Conservation (phyloP, 2,113 vertebrate species). For the Tylochromis polylepis region DNA sequence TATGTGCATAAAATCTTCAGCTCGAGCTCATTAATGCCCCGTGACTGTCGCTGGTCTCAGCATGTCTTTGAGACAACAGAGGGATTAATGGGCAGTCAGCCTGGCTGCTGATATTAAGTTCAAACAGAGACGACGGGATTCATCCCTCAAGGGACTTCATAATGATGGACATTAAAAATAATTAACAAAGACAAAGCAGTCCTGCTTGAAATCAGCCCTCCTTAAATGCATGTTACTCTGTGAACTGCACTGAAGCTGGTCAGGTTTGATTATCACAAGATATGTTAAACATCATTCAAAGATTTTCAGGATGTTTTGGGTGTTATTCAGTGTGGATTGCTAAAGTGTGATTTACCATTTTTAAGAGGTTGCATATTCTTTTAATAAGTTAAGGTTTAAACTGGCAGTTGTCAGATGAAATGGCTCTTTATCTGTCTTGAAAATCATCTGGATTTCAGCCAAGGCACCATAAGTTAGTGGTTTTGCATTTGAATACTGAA, state of each 20-base stretch:
- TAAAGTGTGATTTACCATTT: neutral
- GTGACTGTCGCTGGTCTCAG: conserved; percentile 23
- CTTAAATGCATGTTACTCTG: conserved; percentile 15
- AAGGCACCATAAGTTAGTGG: neutral
- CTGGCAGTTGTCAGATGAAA: neutral
- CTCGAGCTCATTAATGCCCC: conserved; percentile 33
- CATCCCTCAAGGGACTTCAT: conserved; percentile 34
- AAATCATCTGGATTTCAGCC: neutral
- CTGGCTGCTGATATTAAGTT: conserved; percentile 59
- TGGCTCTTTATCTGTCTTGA: neutral
- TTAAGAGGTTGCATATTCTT: neutral
- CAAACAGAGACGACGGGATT: conserved; percentile 41
- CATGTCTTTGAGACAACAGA: conserved; percentile 37
- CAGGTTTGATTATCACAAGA: neutral
- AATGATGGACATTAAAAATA: conserved; percentile 71
- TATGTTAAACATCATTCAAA: neutral
- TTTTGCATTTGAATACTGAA: neutral
- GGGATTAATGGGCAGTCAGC: conserved; percentile 37
- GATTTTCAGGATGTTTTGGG: neutral
- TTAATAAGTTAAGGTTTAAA: neutral
- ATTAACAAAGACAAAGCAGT: conserved; percentile 65
- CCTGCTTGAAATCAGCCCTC: conserved; percentile 51
- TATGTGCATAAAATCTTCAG: neutral
- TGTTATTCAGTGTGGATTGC: neutral
- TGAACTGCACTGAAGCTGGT: neutral